phyloP scores from a whole-genome alignment of 2,888 invertebrate species.

The Dendrolimus houi region DNA sequence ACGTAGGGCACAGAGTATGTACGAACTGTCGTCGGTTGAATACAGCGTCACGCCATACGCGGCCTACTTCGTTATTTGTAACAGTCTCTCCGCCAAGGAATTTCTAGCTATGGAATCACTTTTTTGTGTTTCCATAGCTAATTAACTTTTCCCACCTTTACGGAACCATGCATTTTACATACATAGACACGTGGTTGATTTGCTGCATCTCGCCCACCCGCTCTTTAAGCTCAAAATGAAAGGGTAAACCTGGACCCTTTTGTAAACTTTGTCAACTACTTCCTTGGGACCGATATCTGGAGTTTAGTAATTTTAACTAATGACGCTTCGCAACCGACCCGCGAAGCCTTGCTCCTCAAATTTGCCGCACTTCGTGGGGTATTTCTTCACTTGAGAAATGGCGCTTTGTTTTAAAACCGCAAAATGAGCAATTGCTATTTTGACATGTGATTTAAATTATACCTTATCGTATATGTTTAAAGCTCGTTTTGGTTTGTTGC shows the following conservation, averaged over 20 bases:
- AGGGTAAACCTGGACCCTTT: constrained; percentile 41
- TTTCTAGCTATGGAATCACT: no score
- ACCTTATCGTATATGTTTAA: neutral
- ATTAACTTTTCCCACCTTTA: no score
- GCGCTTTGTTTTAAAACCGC: constrained; percentile 13
- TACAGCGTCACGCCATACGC: no score
- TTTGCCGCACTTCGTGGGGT: constrained; percentile 23
- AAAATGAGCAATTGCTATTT: constrained; percentile 1
- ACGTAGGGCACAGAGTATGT: no score
- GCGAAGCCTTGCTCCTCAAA: constrained; percentile 23
- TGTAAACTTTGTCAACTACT: constrained; percentile 60
- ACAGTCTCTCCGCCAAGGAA: no score
- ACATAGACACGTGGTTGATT: no score
- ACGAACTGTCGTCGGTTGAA: no score
- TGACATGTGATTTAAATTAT: neutral
- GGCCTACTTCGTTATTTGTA: no score
- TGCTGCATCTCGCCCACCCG: no score
- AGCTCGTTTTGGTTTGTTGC: neutral
- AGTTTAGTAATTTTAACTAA: constrained; percentile 69
- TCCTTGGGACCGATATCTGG: constrained; percentile 60
- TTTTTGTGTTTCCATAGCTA: no score
- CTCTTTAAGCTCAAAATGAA: constrained; percentile 3
- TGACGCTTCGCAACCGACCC: constrained; percentile 43
- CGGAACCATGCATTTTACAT: no score
- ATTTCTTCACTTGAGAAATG: constrained; percentile 33